Evolutionary conservation across 2,113 vertebrate genomes (phyloP).

Genomic region (Gnathonemus longibarbis): DNA sequence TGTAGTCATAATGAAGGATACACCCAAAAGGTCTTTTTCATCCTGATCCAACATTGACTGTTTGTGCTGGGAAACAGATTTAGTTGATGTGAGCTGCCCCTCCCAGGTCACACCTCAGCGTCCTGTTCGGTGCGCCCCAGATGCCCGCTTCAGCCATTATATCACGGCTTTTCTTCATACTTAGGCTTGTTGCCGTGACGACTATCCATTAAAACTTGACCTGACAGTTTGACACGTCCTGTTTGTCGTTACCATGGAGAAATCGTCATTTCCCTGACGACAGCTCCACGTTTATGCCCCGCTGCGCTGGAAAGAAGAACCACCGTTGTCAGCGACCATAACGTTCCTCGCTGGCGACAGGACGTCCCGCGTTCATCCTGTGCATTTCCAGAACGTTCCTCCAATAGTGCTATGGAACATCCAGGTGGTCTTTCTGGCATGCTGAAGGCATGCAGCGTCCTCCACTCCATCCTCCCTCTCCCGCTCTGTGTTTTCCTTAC

Average conservation of each 20-base stretch:
- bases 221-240: not conserved
- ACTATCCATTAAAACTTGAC: not conserved
- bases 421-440: not conserved
- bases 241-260: not conserved
- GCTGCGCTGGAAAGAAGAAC: not conserved
- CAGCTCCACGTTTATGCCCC: not conserved
- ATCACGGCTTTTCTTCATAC: not conserved
- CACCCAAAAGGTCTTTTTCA: not conserved
- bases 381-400: not conserved
- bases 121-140: not conserved
- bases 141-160: not conserved
- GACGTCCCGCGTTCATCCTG: not conserved
- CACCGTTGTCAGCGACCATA: not conserved
- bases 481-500: not conserved
- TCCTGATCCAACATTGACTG: not conserved
- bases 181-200: not conserved
- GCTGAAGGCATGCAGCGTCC: not conserved
- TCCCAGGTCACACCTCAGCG: not conserved
- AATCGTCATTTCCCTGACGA: not conserved
- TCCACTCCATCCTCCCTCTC: not conserved
- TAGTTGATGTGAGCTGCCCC: not conserved
- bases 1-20: not conserved
- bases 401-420: not conserved
- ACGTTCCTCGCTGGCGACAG: not conserved
- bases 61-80: not conserved